phyloP scores from a whole-genome alignment of 2,797 vertebrate genomes.

The Philypnodon macrostomus region DNA sequence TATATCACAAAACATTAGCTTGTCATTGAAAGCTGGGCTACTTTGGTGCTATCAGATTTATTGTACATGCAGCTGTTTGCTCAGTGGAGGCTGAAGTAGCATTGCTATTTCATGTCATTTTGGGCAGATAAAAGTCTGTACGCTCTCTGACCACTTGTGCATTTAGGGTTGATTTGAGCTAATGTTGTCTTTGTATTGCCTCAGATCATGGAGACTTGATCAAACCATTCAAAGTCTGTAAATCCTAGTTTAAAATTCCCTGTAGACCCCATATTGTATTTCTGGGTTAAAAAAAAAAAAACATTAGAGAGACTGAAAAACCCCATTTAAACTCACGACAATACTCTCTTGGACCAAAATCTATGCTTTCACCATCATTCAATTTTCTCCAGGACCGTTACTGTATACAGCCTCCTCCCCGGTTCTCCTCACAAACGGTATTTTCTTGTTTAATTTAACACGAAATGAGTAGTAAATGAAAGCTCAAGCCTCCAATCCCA shows the following conservation, averaged over 20 bases:
- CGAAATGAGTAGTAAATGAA: conserved; percentile 96
- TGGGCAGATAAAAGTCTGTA: too few relatives aligned
- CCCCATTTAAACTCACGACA: conserved; percentile 1
- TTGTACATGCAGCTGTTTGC: conserved; percentile 30
- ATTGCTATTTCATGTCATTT: too few relatives aligned
- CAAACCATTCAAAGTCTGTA: too few relatives aligned
- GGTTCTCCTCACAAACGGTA: conserved; percentile 79
- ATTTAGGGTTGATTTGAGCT: too few relatives aligned
- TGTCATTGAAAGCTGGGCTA: conserved; percentile 44
- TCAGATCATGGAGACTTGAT: too few relatives aligned
- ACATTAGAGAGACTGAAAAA: background rate
- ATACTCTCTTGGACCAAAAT: conserved; percentile 20
- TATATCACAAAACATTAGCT: conserved; percentile 49
- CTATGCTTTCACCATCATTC: conserved; percentile 14
- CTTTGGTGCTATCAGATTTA: conserved; percentile 56
- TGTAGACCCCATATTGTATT: too few relatives aligned
- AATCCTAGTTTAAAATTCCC: too few relatives aligned
- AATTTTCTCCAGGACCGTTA: conserved; percentile 36
- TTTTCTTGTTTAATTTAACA: conserved; percentile 98
- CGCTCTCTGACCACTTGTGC: too few relatives aligned
- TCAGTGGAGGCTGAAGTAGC: too few relatives aligned
- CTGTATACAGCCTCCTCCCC: conserved; percentile 28
- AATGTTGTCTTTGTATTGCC: too few relatives aligned
- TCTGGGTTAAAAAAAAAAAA: background rate
- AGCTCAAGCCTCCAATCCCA: conserved; percentile 91